Evolutionary conservation across 2,113 vertebrate genomes (phyloP).

Genomic region (Mystacornis crossleyi): DNA sequence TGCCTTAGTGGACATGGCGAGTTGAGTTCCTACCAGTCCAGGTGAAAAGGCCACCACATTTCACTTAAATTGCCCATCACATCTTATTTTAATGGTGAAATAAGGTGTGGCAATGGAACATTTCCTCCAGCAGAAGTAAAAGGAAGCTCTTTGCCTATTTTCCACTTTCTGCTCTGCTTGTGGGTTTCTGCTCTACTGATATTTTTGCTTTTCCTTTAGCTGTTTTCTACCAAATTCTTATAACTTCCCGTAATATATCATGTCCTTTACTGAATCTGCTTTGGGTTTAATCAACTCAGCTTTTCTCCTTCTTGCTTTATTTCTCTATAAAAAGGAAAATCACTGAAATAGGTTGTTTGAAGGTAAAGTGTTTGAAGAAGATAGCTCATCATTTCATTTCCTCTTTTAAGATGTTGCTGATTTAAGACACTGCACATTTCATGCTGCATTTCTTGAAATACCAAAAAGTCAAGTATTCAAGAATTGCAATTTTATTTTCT

Average conservation of each 20-base stretch:
- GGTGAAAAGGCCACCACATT: not conserved
- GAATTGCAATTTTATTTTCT: not conserved
- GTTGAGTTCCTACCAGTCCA: not conserved
- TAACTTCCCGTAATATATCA: not conserved
- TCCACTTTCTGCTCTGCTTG: not conserved
- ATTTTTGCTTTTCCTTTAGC: not conserved
- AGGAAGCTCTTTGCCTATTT: not conserved
- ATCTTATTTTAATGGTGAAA: not conserved
- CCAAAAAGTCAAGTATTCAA: not conserved
- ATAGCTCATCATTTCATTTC: not conserved
- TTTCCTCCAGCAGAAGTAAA: not conserved
- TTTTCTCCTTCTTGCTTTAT: not conserved
- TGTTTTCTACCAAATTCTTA: not conserved
- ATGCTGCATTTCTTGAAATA: not conserved
- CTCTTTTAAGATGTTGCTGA: not conserved
- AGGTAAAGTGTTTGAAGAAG: not conserved
- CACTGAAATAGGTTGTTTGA: not conserved
- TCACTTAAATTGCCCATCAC: not conserved
- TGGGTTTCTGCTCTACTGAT: not conserved
- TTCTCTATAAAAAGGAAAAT: not conserved
- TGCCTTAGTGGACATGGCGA: not conserved
- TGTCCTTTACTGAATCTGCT: not conserved
- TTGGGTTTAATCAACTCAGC: not conserved
- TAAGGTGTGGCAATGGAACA: not conserved
- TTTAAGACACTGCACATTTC: not conserved